These are phyloP conservation scores for Polypterus senegalus DNA, from an alignment of 2,113 vertebrate genomes.

Conservation along the genomic window DNA sequence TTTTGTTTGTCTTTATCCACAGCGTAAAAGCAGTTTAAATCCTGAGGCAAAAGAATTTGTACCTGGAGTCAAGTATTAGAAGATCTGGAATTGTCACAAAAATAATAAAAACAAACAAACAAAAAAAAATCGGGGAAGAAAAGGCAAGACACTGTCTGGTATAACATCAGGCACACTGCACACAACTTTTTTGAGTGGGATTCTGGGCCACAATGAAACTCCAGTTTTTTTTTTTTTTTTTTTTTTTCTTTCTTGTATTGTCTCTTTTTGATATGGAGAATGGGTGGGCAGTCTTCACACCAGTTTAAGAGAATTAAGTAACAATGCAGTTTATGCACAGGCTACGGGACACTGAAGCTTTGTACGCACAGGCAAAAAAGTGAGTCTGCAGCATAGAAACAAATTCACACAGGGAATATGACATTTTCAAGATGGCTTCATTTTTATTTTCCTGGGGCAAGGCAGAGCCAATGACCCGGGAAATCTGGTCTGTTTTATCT, in stretches of 20 bases:
- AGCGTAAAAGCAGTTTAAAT: constrained; percentile 96
- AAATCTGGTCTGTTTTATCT: too few relatives aligned
- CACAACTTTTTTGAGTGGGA: constrained; percentile 29
- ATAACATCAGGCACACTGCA: constrained; percentile 34
- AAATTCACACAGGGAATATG: too few relatives aligned
- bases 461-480: too few relatives aligned
- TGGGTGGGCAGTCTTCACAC: too few relatives aligned
- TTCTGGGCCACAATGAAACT: constrained; percentile 9
- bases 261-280: constrained; percentile 1
- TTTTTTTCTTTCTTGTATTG: constrained; percentile 11
- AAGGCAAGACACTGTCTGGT: constrained; percentile 47
- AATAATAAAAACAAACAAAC: too few relatives aligned
- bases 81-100: constrained; percentile 22
- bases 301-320: too few relatives aligned
- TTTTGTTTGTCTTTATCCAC: constrained; percentile 20
- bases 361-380: too few relatives aligned
- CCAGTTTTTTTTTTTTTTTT: constrained; percentile 8
- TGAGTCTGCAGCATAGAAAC: too few relatives aligned
- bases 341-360: too few relatives aligned
- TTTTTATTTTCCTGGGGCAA: too few relatives aligned
- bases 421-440: too few relatives aligned
- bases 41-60: constrained; percentile 95
- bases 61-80: constrained; percentile 93
- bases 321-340: too few relatives aligned
- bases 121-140: constrained; percentile 20